Evolutionary conservation across 2,888 invertebrate genomes (phyloP), one percentile per base, ranked within the genome.

Genomic region (Meiosimyza decipiens): DNA sequence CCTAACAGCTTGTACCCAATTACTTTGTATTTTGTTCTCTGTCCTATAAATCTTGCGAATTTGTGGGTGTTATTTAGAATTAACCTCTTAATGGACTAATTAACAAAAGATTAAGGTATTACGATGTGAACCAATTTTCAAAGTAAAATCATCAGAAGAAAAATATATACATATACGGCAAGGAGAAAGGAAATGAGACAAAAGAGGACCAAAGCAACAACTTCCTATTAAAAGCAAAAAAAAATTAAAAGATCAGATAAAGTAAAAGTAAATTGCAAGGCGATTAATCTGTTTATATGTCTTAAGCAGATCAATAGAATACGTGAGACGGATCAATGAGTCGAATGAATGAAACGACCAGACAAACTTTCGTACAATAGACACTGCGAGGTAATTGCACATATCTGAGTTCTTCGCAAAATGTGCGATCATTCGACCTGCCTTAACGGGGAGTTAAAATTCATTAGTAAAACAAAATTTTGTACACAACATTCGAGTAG

Each of bases 81-180:
- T 86, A 86, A 87, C 86, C 84, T 86, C 83, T 86, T 86, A 86
- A 86, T 86, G 87, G 85, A 87, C 86, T 86, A 86, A 87, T 86
- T 87, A 85, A 83, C 84, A 81, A 79, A 81, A 81, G 84, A 86
- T 86, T 86, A 85, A 80, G 75, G 79, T 74, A 77, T 77, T 75
- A 76, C 73, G 72, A 18, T 67, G 51, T 52, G 28, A 62, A 54
- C 51, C 63, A 15, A 62, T 60, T 50, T 65, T 47, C 15, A 16
- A 63, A 16, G 6, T 13, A 55, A 63, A 50, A 54, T 54, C 15
- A 54, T 50, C 55, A 13, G 13, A 18, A 33, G 59, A 9, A 54
- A 33, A 13, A 15, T 7, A 55, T n/a, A 55, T 22, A 13, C 40
- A 16, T 15, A 50, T 22, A 68, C 33, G 71, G 64, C 51, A 18